phyloP scores from a whole-genome alignment of 2,797 vertebrate species.

The Cynopterus sphinx region DNA sequence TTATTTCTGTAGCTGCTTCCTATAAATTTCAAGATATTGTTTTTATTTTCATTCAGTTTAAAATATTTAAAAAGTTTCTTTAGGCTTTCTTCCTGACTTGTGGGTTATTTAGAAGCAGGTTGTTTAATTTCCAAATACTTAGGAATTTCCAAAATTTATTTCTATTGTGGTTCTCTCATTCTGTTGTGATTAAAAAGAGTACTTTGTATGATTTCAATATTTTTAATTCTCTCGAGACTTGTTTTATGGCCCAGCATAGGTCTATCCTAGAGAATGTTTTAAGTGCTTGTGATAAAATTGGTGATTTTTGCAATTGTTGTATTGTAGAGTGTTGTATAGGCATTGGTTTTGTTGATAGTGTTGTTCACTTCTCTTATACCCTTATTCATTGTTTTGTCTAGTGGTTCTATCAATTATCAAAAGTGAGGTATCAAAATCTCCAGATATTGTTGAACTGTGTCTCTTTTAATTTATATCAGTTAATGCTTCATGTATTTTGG shows the following conservation, averaged over 20 bases:
- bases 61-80: not conserved
- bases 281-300: not conserved
- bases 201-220: not conserved
- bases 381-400: not conserved
- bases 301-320: not conserved
- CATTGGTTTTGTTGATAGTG: not conserved
- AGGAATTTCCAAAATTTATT: not conserved
- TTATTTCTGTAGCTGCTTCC: not conserved
- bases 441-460: not conserved
- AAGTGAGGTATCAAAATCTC: not conserved
- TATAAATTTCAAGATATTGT: not conserved
- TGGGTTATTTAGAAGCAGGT: not conserved
- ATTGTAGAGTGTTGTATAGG: not conserved
- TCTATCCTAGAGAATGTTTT: not conserved
- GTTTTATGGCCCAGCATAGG: not conserved
- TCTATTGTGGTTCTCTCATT: not conserved
- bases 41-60: not conserved
- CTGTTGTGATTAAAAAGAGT: not conserved
- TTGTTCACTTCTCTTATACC: not conserved
- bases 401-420: not conserved
- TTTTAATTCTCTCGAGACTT: slow-evolving; percentile 6
- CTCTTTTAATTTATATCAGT: not conserved
- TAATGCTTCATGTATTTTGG: not conserved
- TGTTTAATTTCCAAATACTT: not conserved
- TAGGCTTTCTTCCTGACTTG: not conserved